phyloP scores from a whole-genome alignment of 2,797 vertebrate genomes.

The Sus cebifrons region DNA sequence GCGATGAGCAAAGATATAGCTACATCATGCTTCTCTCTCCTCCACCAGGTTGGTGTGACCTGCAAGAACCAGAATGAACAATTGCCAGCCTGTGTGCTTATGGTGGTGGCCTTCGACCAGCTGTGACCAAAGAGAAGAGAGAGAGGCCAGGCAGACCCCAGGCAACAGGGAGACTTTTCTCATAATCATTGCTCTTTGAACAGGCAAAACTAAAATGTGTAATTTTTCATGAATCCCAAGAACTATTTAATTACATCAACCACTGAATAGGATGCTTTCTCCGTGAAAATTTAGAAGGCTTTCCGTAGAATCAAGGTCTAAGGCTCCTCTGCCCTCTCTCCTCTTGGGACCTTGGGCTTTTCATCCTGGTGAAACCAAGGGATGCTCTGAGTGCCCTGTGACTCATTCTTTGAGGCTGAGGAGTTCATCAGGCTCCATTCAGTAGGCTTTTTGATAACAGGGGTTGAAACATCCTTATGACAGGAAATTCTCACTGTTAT shows the following conservation, averaged over 20 bases:
- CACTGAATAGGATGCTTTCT: background rate
- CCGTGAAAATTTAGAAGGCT: constrained; percentile 67
- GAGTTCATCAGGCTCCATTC: constrained; percentile 49
- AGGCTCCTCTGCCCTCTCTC: constrained; percentile 54
- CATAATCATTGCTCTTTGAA: background rate
- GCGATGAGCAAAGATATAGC: background rate
- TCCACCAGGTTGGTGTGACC: background rate
- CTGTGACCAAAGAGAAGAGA: background rate
- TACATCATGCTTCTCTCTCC: background rate
- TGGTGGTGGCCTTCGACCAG: background rate
- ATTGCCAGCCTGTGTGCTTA: background rate
- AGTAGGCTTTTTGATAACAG: background rate
- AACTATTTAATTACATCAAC: constrained; percentile 52
- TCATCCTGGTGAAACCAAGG: background rate
- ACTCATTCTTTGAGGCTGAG: constrained; percentile 73
- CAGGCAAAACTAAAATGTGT: background rate
- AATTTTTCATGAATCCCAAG: constrained; percentile 30
- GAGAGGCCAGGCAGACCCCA: background rate
- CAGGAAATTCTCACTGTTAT: constrained; percentile 90
- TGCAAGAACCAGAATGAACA: background rate
- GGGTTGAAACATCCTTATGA: constrained; percentile 46
- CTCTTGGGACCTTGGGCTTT: constrained; percentile 73
- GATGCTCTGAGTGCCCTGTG: constrained; percentile 51
- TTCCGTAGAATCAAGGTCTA: constrained; percentile 44
- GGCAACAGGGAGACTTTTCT: background rate